Evolutionary conservation across 1,140 invertebrate genomes (phyloP), one percentile per base, ranked within the genome.

Genomic region (Trichonephila clavipes): DNA sequence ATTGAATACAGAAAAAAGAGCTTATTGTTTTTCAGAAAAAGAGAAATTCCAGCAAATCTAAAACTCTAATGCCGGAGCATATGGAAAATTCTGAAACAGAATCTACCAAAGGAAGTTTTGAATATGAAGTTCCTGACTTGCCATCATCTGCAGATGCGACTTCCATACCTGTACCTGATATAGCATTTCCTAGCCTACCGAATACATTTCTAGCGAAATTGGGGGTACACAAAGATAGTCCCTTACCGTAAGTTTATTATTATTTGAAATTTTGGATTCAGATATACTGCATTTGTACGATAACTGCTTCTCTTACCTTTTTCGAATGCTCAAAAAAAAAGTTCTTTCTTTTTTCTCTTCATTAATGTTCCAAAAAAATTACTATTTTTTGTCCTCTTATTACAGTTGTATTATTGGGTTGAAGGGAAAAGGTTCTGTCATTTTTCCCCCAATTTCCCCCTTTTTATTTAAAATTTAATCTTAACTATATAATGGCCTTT

Each of bases 31-130:
- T 69, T 24, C 19, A 93, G 92, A 62, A 93, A 72, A 93, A 93
- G 24, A 58, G 61, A 66, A 86, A 93, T 28, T n/a, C 72, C 16
- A 88, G n/a, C n/a, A 93, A 93, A 83, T 88, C 69, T 10, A 93
- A 93, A 82, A 82, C 69, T 18, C 58, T 88, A 40, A 94, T 94
- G 94, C 94, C 94, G 8, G 94, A 94, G 12, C 72, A 94, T 51
- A 94, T 94, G 92, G 94, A 94, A 62, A 94, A 94, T 64, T 94
- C 94, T 19, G 94, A 94, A 66, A 94, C 94, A 8, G 94, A 94
- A 72, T 94, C 94, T 28, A 92, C 94, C 8, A 94, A 94, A 82
- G 88, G 88, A 24, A 94, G 94, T n/a, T 94, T 93, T 66, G 94
- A 94, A 90, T 87, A 62, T 77, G 94, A 94, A 85, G 28, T 86